Evolutionary conservation across 2,888 invertebrate genomes (phyloP), one percentile per base, ranked within the genome.

Genomic region (Agriotes lineatus): DNA sequence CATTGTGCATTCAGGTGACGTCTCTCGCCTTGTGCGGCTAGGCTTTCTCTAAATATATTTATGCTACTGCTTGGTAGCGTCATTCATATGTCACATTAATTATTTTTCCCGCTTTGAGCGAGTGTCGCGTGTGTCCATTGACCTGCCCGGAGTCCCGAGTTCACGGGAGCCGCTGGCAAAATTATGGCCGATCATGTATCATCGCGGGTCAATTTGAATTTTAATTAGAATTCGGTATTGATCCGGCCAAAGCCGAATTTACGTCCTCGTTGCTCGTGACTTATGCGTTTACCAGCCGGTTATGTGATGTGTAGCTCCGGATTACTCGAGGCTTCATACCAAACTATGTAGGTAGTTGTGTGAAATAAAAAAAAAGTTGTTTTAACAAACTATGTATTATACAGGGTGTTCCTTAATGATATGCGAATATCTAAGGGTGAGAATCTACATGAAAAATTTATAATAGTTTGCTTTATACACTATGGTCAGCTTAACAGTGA

Each of bases 81-180:
- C 72, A 72, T 74, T 74, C 74, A 72, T 74, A 74, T 74, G 74
- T 67, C 74, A 72, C 74, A 72, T 74, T 72, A 64, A 72, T 74
- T 72, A 70, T 74, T 71, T 70, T 69, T 69, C 69, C 63, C 59
- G 62, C 69, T 58, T 50, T 66, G 65, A 68, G 60, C 71, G 57
- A 69, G 69, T 69, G 69, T 72, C 69, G 69, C 63, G 69, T 69
- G 60, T 68, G 68, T 71, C 54, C 61, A 62, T 62, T 71, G 66
- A 70, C 70, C 70, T 57, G 64, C 25, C 4, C 65, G 42, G 16
- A 60, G 59, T 60, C 59, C 59, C 48, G 35, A 58, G 42, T 58
- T 58, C 58, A 58, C 14, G 30, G 16, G 58, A 44, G 35, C 35
- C 18, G 52, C 9, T 52, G 52, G 4, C 14, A 39, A 57, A 57